A percentile compares a stretch with the other conserved stretches of the same genome.
Conservation (phyloP, 1,140 invertebrate species). For the Aricia agestis region DNA sequence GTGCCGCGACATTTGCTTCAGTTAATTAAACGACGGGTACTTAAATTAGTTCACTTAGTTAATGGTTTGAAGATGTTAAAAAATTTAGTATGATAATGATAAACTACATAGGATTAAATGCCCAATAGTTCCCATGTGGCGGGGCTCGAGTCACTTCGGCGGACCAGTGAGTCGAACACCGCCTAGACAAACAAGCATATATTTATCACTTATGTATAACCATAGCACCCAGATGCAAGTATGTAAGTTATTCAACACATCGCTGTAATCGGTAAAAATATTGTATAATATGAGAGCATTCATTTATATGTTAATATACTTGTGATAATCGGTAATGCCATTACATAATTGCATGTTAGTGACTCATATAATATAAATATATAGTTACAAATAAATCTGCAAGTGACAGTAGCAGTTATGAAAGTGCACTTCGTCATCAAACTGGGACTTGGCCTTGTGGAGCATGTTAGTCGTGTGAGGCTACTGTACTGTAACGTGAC, state of each 20-base stretch:
- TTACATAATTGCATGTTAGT: conserved; percentile 77
- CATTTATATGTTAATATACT: conserved; percentile 65
- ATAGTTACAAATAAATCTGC: conserved; percentile 73
- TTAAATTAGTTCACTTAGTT: conserved; percentile 72
- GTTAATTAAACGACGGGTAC: conserved; percentile 69
- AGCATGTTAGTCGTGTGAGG: conserved; percentile 74
- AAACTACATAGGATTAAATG: conserved; percentile 76
- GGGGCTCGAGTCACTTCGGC: conserved; percentile 46
- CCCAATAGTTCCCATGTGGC: conserved; percentile 75
- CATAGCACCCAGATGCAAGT: conserved; percentile 75
- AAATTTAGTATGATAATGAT: conserved; percentile 76
- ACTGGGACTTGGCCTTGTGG: conserved; percentile 76
- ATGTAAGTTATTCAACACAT: conserved; percentile 71
- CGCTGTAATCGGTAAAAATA: conserved; percentile 52
- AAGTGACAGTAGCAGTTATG: conserved; percentile 72
- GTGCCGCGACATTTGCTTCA: conserved; percentile 63
- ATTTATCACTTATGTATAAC: conserved; percentile 73
- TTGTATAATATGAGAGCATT: conserved; percentile 67
- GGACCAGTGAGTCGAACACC: conserved; percentile 44
- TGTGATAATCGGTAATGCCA: conserved; percentile 58
- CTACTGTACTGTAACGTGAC: conserved; percentile 61
- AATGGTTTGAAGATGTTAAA: conserved; percentile 74
- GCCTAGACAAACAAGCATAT: conserved; percentile 69
- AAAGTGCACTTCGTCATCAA: conserved; percentile 68
- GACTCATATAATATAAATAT: conserved; percentile 75